These are phyloP conservation scores for Baccha elongata DNA, from an alignment of 2,888 invertebrate genomes.

Conservation along the genomic window DNA sequence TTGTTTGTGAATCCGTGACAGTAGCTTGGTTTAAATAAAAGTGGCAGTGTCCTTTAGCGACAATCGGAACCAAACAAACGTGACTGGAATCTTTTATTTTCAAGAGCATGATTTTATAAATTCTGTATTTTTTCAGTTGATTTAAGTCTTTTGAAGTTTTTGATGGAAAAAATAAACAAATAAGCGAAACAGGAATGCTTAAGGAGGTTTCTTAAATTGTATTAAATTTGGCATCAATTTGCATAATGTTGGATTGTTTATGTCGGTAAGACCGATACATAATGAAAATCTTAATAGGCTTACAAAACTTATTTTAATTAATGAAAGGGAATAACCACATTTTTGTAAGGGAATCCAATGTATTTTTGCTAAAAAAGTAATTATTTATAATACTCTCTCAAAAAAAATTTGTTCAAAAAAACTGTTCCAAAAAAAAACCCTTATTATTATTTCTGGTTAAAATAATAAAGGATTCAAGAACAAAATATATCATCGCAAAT, in stretches of 20 bases:
- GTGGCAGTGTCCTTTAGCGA: constrained; percentile 3
- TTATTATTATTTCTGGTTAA: neutral
- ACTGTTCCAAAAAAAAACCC: neutral
- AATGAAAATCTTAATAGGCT: too few relatives aligned
- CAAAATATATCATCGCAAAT: neutral
- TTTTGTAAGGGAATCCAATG: too few relatives aligned
- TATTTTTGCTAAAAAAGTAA: too few relatives aligned
- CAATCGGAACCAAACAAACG: constrained; percentile 18
- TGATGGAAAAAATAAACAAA: neutral
- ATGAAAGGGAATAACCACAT: too few relatives aligned
- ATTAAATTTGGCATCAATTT: too few relatives aligned
- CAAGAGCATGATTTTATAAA: neutral
- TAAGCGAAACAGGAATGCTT: neutral
- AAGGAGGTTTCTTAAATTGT: too few relatives aligned
- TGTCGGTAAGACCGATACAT: too few relatives aligned
- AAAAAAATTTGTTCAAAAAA: neutral
- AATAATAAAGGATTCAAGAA: neutral
- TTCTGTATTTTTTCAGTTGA: neutral
- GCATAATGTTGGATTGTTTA: too few relatives aligned
- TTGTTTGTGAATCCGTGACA: constrained; percentile 29
- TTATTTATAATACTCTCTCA: too few relatives aligned
- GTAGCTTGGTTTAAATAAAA: constrained; percentile 29
- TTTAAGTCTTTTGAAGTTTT: neutral
- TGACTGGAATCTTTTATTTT: constrained; percentile 20
- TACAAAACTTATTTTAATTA: too few relatives aligned